phyloP scores from a whole-genome alignment of 2,797 vertebrate species.

The Leucoraja ocellata region DNA sequence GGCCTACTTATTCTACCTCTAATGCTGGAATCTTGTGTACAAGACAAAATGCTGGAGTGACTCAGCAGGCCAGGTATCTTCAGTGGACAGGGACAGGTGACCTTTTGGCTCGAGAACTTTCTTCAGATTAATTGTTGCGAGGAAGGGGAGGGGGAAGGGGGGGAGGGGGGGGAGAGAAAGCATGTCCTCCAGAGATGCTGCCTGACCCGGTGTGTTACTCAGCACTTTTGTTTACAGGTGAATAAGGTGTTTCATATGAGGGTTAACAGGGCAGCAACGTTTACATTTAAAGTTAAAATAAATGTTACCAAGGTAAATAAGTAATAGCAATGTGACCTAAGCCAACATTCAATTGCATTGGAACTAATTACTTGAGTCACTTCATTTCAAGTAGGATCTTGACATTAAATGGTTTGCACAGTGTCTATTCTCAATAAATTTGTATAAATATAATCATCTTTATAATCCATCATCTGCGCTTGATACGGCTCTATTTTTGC shows the following conservation, averaged over 20 bases:
- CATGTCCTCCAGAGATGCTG: too few species aligned
- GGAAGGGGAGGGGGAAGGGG: too few species aligned
- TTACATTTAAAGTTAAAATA: neutral
- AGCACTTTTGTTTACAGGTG: too few species aligned
- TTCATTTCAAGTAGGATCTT: neutral
- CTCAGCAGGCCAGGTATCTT: too few species aligned
- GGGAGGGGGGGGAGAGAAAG: too few species aligned
- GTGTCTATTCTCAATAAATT: neutral
- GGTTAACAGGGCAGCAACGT: neutral
- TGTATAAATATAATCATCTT: neutral
- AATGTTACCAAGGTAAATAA: neutral
- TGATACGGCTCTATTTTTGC: neutral
- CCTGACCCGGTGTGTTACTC: too few species aligned
- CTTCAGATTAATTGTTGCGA: too few species aligned
- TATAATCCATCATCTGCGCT: neutral
- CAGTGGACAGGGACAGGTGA: too few species aligned
- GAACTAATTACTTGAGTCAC: neutral
- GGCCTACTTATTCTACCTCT: too few species aligned
- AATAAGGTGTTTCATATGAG: neutral
- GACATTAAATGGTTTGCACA: neutral
- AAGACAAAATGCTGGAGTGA: too few species aligned
- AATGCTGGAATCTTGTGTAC: too few species aligned
- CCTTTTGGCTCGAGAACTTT: too few species aligned
- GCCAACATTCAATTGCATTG: neutral
- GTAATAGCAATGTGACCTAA: conserved; percentile 8